Conservation (phyloP, 2,888 invertebrate genomes). For the Scaptomyza reducta region DNA sequence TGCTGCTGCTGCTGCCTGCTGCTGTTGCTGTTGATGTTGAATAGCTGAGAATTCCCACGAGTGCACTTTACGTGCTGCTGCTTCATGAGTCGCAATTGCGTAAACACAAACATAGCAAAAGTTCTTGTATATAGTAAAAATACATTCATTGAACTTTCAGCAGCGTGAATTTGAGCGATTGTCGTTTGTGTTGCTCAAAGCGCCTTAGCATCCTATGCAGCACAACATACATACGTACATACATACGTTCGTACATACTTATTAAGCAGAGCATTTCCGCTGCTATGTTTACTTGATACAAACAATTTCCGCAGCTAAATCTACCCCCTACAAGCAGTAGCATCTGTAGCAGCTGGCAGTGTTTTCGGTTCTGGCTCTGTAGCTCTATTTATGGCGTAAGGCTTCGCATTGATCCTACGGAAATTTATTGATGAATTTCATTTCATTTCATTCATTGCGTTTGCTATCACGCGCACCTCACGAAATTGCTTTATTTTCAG, state of each 20-base stretch:
- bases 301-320: conserved; percentile 69
- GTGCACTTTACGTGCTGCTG: conserved; percentile 68
- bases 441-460: conserved; percentile 43
- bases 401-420: conserved; percentile 51
- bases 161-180: conserved; percentile 40
- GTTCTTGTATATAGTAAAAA: conserved; percentile 10
- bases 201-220: neutral
- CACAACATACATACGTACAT: neutral
- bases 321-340: conserved; percentile 14
- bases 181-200: conserved; percentile 26
- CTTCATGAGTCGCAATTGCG: conserved; percentile 59
- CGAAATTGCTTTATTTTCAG: conserved; percentile 67
- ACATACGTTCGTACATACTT: conserved; percentile 12
- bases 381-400: conserved; percentile 59
- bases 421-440: conserved; percentile 78
- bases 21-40: conserved; percentile 15
- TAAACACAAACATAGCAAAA: conserved; percentile 30
- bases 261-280: conserved; percentile 67
- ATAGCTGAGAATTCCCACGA: conserved; percentile 63
- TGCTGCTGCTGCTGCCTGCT: conserved; percentile 11
- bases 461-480: conserved; percentile 48
- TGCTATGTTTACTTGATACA: conserved; percentile 56
- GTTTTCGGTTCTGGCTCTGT: conserved; percentile 24
- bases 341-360: conserved; percentile 38
- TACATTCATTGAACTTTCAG: conserved; percentile 59